phyloP scores from a whole-genome alignment of 2,797 vertebrate species.

The Myripristis murdjan region DNA sequence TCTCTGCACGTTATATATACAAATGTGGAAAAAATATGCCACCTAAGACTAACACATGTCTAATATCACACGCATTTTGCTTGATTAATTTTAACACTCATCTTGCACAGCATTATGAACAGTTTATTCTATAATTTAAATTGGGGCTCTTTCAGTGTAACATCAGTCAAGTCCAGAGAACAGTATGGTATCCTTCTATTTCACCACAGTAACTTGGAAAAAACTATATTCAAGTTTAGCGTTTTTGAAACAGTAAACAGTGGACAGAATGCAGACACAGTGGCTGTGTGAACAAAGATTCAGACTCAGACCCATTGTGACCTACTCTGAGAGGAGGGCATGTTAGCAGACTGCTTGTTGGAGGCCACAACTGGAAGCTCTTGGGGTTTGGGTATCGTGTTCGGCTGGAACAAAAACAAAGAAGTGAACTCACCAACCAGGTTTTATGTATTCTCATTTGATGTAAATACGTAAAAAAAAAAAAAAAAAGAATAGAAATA shows the following conservation, averaged over 20 bases:
- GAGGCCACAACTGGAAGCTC: conserved; percentile 82
- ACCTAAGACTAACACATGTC: no score
- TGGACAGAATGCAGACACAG: neutral
- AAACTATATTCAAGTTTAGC: neutral
- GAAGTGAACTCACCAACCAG: neutral
- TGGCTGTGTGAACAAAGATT: no score
- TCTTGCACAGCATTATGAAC: no score
- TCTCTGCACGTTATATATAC: no score
- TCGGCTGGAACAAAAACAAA: conserved; percentile 45
- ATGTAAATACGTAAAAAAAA: neutral
- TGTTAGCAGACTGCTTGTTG: conserved; percentile 89
- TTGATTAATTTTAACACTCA: no score
- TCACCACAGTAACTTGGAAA: neutral
- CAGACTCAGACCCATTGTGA: conserved; percentile 32
- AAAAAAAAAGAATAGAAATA: no score
- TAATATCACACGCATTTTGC: no score
- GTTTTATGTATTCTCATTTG: neutral
- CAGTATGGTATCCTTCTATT: neutral
- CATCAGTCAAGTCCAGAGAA: neutral
- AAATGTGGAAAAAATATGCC: no score
- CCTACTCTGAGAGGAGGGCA: conserved; percentile 90
- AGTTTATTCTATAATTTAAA: neutral
- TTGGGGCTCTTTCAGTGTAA: neutral
- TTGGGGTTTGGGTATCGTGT: conserved; percentile 69
- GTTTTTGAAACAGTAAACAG: neutral